Evolutionary conservation across 2,113 vertebrate genomes (phyloP).

Genomic region (Malaclemys terrapin): DNA sequence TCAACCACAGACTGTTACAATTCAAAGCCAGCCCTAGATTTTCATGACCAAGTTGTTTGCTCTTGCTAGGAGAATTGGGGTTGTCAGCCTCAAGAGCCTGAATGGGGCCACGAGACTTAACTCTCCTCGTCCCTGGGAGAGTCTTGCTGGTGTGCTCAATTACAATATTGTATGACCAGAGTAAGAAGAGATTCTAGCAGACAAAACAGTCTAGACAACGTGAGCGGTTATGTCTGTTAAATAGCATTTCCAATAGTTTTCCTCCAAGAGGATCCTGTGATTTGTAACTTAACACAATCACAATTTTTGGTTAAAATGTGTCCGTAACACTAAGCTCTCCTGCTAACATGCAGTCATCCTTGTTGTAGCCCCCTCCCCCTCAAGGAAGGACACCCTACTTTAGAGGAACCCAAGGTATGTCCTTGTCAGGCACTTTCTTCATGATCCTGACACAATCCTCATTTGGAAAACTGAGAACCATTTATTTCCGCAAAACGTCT

Average conservation of each 20-base stretch:
- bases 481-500: neutral
- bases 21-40: neutral
- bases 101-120: neutral
- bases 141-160: neutral
- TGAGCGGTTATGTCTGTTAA: constrained; percentile 29
- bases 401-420: neutral
- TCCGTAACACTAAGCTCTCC: neutral
- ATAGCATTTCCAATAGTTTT: neutral
- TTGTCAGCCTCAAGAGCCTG: neutral
- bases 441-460: neutral
- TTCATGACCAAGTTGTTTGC: neutral
- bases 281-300: neutral
- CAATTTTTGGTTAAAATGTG: neutral
- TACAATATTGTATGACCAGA: neutral
- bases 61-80: neutral
- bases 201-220: neutral
- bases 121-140: rapidly evolving
- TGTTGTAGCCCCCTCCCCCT: neutral
- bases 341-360: neutral
- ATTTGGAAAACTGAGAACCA: neutral
- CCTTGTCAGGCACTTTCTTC: neutral
- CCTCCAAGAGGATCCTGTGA: neutral
- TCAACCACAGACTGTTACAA: too few relatives aligned
- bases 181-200: neutral
- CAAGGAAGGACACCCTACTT: neutral